Conservation (phyloP, 2,113 vertebrate genomes). For the Melanotaenia duboulayi region DNA sequence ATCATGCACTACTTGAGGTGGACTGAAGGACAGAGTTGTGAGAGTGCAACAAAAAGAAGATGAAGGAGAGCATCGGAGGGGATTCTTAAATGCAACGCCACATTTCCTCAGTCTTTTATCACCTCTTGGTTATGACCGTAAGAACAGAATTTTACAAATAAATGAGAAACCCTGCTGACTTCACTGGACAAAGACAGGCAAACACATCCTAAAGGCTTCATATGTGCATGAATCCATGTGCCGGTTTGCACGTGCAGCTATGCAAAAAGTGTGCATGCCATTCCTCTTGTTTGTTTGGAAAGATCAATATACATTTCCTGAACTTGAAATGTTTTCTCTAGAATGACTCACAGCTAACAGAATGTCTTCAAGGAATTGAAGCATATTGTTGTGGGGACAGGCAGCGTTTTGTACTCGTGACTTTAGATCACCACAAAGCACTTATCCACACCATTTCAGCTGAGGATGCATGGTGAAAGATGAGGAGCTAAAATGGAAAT, state of each 20-base stretch:
- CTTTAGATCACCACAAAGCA: conserved; percentile 15
- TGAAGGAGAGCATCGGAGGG: background rate
- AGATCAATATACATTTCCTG: conserved; percentile 56
- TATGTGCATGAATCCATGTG: background rate
- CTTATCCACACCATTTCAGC: background rate
- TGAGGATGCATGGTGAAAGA: background rate
- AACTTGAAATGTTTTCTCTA: conserved; percentile 1
- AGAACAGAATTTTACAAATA: conserved; percentile 20
- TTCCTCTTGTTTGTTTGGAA: background rate
- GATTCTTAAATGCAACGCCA: background rate
- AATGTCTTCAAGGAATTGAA: conserved; percentile 33
- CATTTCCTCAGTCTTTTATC: conserved; percentile 31
- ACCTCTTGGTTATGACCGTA: conserved; percentile 12
- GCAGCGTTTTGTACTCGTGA: conserved; percentile 13
- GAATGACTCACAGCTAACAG: conserved; percentile 33
- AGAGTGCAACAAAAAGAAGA: background rate
- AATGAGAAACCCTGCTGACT: background rate
- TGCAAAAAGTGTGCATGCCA: background rate
- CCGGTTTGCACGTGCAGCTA: background rate
- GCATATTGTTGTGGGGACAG: conserved; percentile 22
- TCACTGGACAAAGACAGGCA: background rate
- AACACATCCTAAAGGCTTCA: background rate
- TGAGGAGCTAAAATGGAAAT: conserved; percentile 43
- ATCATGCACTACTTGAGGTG: background rate
- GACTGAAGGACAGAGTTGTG: background rate